Evolutionary conservation across 2,888 invertebrate genomes (phyloP).

Genomic region (Ctenicera cuprea): DNA sequence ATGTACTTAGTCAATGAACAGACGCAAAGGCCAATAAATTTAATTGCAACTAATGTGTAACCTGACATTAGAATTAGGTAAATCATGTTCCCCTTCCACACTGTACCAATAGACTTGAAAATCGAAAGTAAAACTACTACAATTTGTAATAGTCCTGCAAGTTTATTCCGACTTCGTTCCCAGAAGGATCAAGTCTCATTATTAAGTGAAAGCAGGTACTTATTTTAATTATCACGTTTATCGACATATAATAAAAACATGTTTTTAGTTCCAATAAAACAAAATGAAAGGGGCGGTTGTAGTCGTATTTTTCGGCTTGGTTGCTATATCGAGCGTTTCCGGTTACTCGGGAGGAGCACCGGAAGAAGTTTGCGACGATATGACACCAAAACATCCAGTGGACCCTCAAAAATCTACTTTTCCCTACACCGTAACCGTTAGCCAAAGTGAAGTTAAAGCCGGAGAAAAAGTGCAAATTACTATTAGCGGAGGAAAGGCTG

Average conservation of each 20-base stretch:
- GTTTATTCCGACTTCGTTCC: conserved; percentile 47
- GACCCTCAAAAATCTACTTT: conserved; percentile 74
- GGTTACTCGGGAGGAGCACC: conserved; percentile 81
- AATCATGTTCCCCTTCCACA: conserved; percentile 35
- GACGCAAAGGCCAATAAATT: no score
- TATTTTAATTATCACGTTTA: background rate
- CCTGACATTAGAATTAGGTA: conserved; percentile 10
- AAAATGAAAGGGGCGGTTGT: conserved; percentile 32
- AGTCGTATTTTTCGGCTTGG: conserved; percentile 33
- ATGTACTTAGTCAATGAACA: no score
- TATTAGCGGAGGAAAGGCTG: conserved; percentile 72
- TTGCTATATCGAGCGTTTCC: conserved; percentile 57
- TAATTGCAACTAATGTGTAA: background rate
- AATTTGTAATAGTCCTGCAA: conserved; percentile 31
- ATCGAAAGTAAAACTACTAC: conserved; percentile 49
- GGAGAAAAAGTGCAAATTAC: conserved; percentile 75
- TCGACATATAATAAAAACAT: background rate
- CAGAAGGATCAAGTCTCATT: conserved; percentile 50
- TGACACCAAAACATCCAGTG: conserved; percentile 81
- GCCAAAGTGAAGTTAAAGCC: conserved; percentile 67
- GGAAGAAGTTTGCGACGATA: conserved; percentile 77
- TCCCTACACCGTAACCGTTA: conserved; percentile 75
- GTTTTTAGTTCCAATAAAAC: background rate
- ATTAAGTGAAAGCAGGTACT: conserved; percentile 30
- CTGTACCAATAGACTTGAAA: conserved; percentile 29